phyloP scores from a whole-genome alignment of 1,140 invertebrate genomes.

The Magallana gigas region DNA sequence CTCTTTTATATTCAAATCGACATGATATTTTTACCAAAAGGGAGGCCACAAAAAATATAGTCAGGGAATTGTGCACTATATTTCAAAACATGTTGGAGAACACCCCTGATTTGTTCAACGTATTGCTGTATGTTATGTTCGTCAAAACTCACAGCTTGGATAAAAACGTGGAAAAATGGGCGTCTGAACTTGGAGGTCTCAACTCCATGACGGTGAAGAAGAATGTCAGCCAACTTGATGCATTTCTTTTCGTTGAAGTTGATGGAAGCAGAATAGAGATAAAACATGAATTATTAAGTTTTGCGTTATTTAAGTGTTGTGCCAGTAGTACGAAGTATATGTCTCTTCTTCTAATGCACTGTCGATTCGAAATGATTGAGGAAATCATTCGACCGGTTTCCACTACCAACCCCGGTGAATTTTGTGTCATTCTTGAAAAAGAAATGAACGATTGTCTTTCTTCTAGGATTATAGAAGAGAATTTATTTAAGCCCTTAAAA shows the following conservation, averaged over 20 bases:
- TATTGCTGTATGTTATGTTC: not conserved
- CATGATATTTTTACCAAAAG: not conserved
- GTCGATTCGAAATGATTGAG: no score
- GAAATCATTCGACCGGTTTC: no score
- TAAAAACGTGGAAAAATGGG: not conserved
- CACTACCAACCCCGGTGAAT: no score
- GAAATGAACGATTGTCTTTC: no score
- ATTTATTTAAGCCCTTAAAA: no score
- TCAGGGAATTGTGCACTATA: not conserved
- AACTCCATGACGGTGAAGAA: not conserved
- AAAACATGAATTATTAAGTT: constrained; percentile 2
- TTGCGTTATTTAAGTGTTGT: not conserved
- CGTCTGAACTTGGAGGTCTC: not conserved
- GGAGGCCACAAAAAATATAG: not conserved
- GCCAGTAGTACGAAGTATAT: no score
- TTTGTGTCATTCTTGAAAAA: no score
- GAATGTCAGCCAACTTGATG: not conserved
- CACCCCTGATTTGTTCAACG: not conserved
- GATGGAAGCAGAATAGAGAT: not conserved
- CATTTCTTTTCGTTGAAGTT: not conserved
- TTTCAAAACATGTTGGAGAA: not conserved
- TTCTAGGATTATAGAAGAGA: no score
- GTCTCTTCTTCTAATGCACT: no score
- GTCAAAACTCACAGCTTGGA: not conserved
- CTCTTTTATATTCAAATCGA: not conserved